Evolutionary conservation across 2,113 vertebrate genomes (phyloP), one percentile per base, ranked within the genome.

Genomic region (Xiphophorus couchianus): DNA sequence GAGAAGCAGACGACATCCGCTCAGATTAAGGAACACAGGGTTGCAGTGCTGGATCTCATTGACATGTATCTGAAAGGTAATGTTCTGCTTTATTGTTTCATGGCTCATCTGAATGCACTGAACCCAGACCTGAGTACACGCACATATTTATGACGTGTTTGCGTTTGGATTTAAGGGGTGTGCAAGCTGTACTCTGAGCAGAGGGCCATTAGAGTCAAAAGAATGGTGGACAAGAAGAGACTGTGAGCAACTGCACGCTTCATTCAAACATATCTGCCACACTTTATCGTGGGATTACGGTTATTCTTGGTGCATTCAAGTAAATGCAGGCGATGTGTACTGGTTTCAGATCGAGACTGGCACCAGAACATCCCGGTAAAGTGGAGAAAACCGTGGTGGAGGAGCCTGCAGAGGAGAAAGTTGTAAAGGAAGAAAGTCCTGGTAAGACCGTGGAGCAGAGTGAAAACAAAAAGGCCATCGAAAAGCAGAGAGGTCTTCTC

Each of bases 131-230:
- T 39, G 10, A 28, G n/a, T 3, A 1, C 37, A 54, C 42, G 25
- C n/a, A 39, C 5, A 30, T 15, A 4, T 0, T 69, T 17, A 68
- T 51, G 39, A 60, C 5, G 9, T 72, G 65, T 66, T 14, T 69
- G 1, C 69, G 3, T 35, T 64, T 61, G 27, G 58, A 42, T 74
- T 85, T 8, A 90, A 99, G 98, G 96, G 85, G 97, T 99, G 1
- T 99, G 98, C 86, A 97, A 97, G 79, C 93, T 99, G 67, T 99
- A 99, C 88, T 99, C 97, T 4, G 97, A 99, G 77, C 98, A 99
- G 75, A 96, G 98, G 89, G 98, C 98, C 35, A 96, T 99, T 81
- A 88, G 98, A 72, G 97, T 99, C 30, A 99, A 99, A 82, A 93
- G 94, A 64, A 95, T 97, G 84, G 96, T 99, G 89, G 98, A 99